Base-by-base conservation (phyloP, 2,113 vertebrate genomes). In the Lepidothrix coronata region DNA sequence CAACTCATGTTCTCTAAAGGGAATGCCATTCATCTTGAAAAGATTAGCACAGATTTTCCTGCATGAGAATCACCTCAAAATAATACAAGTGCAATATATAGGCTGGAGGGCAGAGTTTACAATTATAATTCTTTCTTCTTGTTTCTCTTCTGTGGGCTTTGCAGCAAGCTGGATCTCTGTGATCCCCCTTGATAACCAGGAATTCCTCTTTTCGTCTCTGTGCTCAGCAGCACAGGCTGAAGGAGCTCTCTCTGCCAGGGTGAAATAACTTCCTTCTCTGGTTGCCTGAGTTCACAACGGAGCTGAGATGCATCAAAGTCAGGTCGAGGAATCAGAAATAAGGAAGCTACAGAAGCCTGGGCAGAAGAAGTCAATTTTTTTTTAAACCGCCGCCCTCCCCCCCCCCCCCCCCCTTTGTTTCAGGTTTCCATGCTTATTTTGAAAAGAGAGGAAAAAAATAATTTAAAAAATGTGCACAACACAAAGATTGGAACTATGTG, bases 251-350 rank as follows among this genome's bases (percentile, higher is more conserved):
- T 73, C 85, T 87, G 85, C 77, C 61, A 82, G 59, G 19, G 65
- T 91, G 59, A 95, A 97, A 74, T 93, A 88, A 87, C 58, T 94
- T 75, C 76, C 80, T 94, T 82, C 84, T 95, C 77, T 86, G 90
- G 54, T 95, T 96, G 84, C 76, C 85, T 44, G 35, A 76, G 63
- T 87, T 96, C 81, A 75, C 14, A 2, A 4, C 30, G 68, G 74
- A 96, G 87, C 81, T 80, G 86, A 82, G 78, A 70, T 70, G 35
- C 94, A 94, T 95, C 92, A 85, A 94, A 97, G 85, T 94, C 93
- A 95, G 89, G 94, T 96, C 95, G 94, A 92, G 54, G 73, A 95
- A 96, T 80, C 59, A 93, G 93, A 96, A 94, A 94, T 76, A 73
- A 78, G 75, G 80, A 78, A 93, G 51, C 39, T 59, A 82, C 17